Evolutionary conservation across 2,888 invertebrate genomes (phyloP).

Genomic region (Volucella zonaria): DNA sequence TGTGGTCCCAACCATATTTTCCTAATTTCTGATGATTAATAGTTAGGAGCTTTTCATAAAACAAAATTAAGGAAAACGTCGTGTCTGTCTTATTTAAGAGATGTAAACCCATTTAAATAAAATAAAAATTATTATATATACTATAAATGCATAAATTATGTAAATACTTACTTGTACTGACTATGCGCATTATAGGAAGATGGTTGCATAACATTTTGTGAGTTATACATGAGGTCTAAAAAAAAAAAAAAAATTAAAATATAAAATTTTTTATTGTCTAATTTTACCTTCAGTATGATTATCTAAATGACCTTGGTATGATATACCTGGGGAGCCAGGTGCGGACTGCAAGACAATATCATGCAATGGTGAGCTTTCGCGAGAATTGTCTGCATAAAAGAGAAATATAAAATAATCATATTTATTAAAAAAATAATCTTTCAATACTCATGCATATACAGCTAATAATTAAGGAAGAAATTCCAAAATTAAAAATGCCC

Average conservation of each 20-base stretch:
- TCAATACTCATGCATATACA: too few species aligned
- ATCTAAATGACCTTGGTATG: slow-evolving; percentile 78
- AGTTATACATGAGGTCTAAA: slow-evolving; percentile 81
- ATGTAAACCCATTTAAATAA: not conserved
- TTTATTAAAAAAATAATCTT: not conserved
- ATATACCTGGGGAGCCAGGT: slow-evolving; percentile 87
- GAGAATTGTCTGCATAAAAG: slow-evolving; percentile 84
- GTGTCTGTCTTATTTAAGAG: too few species aligned
- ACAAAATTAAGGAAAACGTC: too few species aligned
- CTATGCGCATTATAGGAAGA: slow-evolving; percentile 80
- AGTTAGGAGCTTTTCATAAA: too few species aligned
- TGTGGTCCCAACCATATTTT: too few species aligned
- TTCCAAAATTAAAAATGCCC: not conserved
- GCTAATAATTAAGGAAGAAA: too few species aligned
- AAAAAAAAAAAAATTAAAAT: slow-evolving; percentile 26
- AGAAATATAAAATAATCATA: not conserved
- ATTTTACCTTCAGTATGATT: slow-evolving; percentile 80
- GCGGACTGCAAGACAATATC: slow-evolving; percentile 86
- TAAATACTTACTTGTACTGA: slow-evolving; percentile 80
- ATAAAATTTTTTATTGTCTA: slow-evolving; percentile 43
- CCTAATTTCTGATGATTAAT: too few species aligned
- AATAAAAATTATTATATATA: not conserved
- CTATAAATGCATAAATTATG: too few species aligned
- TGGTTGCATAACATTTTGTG: slow-evolving; percentile 79
- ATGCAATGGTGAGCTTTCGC: slow-evolving; percentile 96